Base-by-base conservation (phyloP, 92 coral and sea anemone species). In the Anthopleura xanthogrammica region DNA sequence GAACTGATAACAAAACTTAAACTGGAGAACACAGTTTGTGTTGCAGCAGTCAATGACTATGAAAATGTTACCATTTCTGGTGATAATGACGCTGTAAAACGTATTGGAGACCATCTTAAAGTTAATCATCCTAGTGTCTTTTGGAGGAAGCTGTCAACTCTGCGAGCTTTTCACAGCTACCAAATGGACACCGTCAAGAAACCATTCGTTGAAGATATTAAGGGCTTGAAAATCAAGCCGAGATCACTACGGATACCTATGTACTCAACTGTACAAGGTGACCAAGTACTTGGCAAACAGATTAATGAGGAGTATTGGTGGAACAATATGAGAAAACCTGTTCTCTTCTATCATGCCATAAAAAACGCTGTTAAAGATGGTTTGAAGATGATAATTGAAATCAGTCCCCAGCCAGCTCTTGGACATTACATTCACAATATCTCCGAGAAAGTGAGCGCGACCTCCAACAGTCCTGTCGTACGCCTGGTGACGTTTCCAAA, bases 121-220 rank as follows among this genome's bases (percentile, higher is more conserved):
- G 40, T 70, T 7, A 75, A 84, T n/a, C 79, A 77, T 39, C 19
- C 72, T 19, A 86, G 72, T 5, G 82, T 85, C 12, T 95, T 93
- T 82, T 91, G 97, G 95, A 92, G 83, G 77, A 78, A 73, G 24
- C 90, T 95, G 29, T 75, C 77, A 55, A 95, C 97, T 16, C 75
- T 92, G 8, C 95, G 95, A 5, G 98, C 98, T 48, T 95, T 93
- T 65, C 98, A 95, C 85, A 95, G 98, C 83, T 57, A 55, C 12
- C 88, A 95, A 52, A 93, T 95, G 85, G 97, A 93, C 41, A 62
- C 76, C 39, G 80, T 95, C 57, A 90, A 91, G 86, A 71, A 80
- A 29, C 72, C 88, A 46, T 95, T 93, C 79, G 72, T 41, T 39
- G 87, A 64, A 41, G 92, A 79, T 0, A 64, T 85, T 41, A 79